Percentiles rank a stretch among this genome's conserved stretches.
Conservation (phyloP, 2,113 vertebrate genomes). For the Nycticebus coucang region DNA sequence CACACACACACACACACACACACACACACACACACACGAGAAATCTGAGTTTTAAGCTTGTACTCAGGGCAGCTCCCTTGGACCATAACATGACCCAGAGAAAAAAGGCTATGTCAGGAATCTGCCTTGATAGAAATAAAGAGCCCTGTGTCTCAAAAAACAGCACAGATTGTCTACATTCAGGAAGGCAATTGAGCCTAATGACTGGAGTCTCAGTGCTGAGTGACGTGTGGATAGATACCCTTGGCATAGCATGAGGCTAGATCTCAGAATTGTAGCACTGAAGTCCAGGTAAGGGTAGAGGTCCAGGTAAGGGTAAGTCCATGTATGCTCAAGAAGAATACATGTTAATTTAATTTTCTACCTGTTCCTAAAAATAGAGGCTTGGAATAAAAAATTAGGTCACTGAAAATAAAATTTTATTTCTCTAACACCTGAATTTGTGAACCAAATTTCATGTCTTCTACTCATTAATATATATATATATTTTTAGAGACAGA, state of each 20-base stretch:
- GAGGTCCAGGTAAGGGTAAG: too few relatives aligned
- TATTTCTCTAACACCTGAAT: background rate
- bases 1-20: background rate
- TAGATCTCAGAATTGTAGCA: background rate
- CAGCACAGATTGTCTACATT: background rate
- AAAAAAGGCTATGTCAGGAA: background rate
- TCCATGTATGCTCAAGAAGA: background rate
- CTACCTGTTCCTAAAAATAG: background rate
- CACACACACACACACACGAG: background rate
- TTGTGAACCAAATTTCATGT: background rate
- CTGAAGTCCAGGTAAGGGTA: background rate
- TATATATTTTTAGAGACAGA: background rate
- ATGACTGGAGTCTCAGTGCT: too few relatives aligned
- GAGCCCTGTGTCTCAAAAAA: background rate
- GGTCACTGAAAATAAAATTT: background rate
- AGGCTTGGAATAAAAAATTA: background rate
- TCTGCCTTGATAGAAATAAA: background rate
- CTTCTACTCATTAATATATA: background rate
- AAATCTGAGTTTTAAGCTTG: background rate
- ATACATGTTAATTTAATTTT: background rate
- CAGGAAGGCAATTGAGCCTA: rapidly evolving
- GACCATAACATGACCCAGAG: background rate
- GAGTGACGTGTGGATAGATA: background rate
- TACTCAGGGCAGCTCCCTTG: background rate
- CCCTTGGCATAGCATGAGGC: rapidly evolving